Evolutionary conservation across 2,113 vertebrate species (phyloP), one percentile per base, ranked within the genome.

Genomic region (Corynorhinus townsendii): DNA sequence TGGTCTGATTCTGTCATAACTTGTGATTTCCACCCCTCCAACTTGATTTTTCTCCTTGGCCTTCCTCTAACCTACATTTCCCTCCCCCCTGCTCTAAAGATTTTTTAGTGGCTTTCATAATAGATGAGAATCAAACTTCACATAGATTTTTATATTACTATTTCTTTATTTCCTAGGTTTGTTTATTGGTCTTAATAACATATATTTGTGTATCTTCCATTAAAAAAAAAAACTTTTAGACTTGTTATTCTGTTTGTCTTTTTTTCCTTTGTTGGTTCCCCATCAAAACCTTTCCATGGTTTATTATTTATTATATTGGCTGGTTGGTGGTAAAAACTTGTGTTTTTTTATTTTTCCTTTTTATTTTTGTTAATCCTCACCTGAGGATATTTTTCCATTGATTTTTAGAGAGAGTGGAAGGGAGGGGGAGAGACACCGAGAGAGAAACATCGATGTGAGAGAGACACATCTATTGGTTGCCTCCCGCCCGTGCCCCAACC

Each of bases 41-140:
- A 24, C 30, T 73, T 95, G 66, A 45, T 93, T 85, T 90, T 73
- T 26, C 64, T 80, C 33, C 69, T 93, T 96, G 66, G 16, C 76
- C 49, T 95, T 71, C n/a, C 26, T 72, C n/a, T 76, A 77, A 7
- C 43, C 17, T 79, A 20, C 6, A 2, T 49, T 79, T 38, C 56
- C 11, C 5, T 1, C 45, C 24, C 7, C 45, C 19, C 5, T 45
- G 3, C 7, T 49, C 26, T 73, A 49, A 52, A 91, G 40, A 47
- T 90, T n/a, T 93, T 69, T 77, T 45, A 90, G 33, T 94, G 43
- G 45, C 11, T 52, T 95, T 79, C n/a, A 73, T 33, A 72, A 89
- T n/a, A 6, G 2, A 11, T 8, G 11, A 82, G n/a, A 91, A 52
- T 95, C 56, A 79, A 52, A 66, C 2, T n/a, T 91, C 14, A 80